Evolutionary conservation across 2,113 vertebrate genomes (phyloP).

Genomic region (Micromys minutus): DNA sequence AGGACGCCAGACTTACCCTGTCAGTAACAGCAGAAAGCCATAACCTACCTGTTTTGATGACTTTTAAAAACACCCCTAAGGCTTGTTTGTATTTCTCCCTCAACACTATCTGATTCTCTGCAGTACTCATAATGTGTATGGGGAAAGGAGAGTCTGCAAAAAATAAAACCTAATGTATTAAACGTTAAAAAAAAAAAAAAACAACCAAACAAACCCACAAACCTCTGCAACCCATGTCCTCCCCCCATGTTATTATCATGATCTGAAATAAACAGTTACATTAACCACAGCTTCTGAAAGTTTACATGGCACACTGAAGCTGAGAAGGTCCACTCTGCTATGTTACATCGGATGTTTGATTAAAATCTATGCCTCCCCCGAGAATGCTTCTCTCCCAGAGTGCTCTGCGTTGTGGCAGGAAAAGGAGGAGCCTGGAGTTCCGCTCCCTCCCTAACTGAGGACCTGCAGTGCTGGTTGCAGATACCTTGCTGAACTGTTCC

Average conservation of each 20-base stretch:
- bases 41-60: background rate
- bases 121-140: background rate
- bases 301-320: background rate
- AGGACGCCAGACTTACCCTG: slow-evolving; percentile 5
- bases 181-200: slow-evolving; percentile 28
- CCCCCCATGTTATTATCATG: background rate
- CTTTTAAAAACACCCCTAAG: slow-evolving; percentile 7
- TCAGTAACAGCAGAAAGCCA: background rate
- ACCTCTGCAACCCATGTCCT: background rate
- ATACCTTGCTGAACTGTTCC: background rate
- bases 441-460: background rate
- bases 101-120: background rate
- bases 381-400: background rate
- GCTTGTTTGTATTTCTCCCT: slow-evolving; percentile 42
- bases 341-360: background rate
- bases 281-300: background rate
- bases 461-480: background rate
- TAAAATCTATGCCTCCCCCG: background rate
- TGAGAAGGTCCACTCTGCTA: background rate
- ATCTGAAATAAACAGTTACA: background rate
- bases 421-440: background rate
- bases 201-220: background rate
- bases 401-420: background rate
- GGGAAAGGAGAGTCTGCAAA: background rate
- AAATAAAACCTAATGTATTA: background rate